These are phyloP conservation scores for Acleris emargana DNA, from an alignment of 2,888 invertebrate genomes.

Conservation along the genomic window DNA sequence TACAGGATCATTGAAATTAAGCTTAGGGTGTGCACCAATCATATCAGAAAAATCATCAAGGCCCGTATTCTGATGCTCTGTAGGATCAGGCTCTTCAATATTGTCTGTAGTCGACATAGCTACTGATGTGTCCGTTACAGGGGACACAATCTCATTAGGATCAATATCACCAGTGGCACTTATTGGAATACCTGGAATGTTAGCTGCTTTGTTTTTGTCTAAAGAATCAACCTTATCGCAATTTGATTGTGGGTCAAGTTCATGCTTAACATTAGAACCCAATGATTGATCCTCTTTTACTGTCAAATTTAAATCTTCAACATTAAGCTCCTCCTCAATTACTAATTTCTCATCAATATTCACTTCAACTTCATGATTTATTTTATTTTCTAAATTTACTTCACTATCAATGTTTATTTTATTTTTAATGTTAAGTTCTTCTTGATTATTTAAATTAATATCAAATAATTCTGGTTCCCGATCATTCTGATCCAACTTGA, in stretches of 20 bases:
- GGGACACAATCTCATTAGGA: constrained; percentile 11
- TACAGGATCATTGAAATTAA: not conserved
- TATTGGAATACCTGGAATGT: constrained; percentile 24
- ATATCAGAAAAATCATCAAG: constrained; percentile 10
- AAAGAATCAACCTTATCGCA: constrained; percentile 24
- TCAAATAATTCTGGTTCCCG: constrained; percentile 7
- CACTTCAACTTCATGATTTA: constrained; percentile 4
- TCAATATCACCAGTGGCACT: constrained; percentile 11
- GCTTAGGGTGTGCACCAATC: constrained; percentile 6
- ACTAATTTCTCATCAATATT: constrained; percentile 17
- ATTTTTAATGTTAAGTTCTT: constrained; percentile 44
- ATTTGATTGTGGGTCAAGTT: constrained; percentile 22
- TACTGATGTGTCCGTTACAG: constrained; percentile 13
- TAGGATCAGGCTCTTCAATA: constrained; percentile 31
- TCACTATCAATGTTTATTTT: constrained; percentile 48
- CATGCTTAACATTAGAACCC: constrained; percentile 37
- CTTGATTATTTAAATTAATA: constrained; percentile 7
- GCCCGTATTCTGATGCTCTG: constrained; percentile 38
- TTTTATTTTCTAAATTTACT: constrained; percentile 1
- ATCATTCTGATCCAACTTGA: not conserved
- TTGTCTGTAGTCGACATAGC: constrained; percentile 19
- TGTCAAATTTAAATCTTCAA: constrained; percentile 69
- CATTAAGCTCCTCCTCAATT: constrained; percentile 52
- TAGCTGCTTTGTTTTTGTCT: constrained; percentile 24
- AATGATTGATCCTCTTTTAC: constrained; percentile 54